Percentiles rank a stretch among this genome's conserved stretches.
These are phyloP conservation scores for Hirtodrosophila alboralis DNA, from an alignment of 2,888 invertebrate species.

Conservation along the genomic window DNA sequence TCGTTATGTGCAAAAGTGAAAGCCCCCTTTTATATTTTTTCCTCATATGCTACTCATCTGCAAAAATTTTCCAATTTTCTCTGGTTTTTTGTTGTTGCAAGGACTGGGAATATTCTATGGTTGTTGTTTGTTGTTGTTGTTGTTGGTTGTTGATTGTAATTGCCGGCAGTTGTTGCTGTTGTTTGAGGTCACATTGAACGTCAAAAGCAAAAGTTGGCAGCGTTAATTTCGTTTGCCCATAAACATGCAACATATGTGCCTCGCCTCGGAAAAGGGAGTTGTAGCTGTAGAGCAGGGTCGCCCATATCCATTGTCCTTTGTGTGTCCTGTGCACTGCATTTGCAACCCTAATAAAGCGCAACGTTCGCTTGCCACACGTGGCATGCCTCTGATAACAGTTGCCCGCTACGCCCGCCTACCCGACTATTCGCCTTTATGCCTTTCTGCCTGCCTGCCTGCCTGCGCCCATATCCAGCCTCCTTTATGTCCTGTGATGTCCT, in stretches of 20 bases:
- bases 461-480: slow-evolving; percentile 20
- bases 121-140: slow-evolving; percentile 15
- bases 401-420: slow-evolving; percentile 9
- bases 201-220: slow-evolving; percentile 70
- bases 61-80: slow-evolving; percentile 61
- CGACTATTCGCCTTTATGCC: slow-evolving; percentile 9
- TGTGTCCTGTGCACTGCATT: slow-evolving; percentile 48
- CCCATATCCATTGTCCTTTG: background rate
- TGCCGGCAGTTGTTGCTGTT: slow-evolving; percentile 54
- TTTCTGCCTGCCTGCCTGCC: slow-evolving; percentile 6
- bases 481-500: slow-evolving; percentile 29
- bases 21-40: slow-evolving; percentile 16
- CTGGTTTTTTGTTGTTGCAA: slow-evolving; percentile 45
- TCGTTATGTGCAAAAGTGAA: slow-evolving; percentile 25
- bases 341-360: slow-evolving; percentile 72
- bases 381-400: slow-evolving; percentile 62
- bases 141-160: slow-evolving; percentile 53
- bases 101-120: no score
- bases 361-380: slow-evolving; percentile 59
- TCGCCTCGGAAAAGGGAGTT: slow-evolving; percentile 6
- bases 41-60: slow-evolving; percentile 33
- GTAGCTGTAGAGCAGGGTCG: slow-evolving; percentile 34
- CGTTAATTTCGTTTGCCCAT: slow-evolving; percentile 75
- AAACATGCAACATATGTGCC: slow-evolving; percentile 76
- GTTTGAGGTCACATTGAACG: slow-evolving; percentile 74